Evolutionary conservation across 2,113 vertebrate genomes (phyloP), one percentile per base, ranked within the genome.

Genomic region (Strix uralensis): DNA sequence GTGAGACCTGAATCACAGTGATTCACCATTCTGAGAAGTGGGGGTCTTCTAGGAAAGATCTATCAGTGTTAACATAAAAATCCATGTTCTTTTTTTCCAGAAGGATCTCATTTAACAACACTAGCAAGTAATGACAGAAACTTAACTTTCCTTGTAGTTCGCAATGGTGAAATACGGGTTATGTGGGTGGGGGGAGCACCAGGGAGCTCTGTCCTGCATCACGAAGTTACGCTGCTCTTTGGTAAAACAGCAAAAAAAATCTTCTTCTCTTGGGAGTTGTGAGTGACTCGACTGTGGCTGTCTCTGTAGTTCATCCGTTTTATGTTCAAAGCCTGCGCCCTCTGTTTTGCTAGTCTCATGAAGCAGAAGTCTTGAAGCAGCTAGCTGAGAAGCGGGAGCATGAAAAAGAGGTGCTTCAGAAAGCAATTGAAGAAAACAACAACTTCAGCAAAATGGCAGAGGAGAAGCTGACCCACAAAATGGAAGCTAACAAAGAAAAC

Each of bases 401-500:
- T 1, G 99, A 99, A 96, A 99, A 99, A 70, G 99, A 99, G 88
- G 99, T 99, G 96, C 98, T 99, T 38, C 99, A 99, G 95, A 99
- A 99, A 96, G 99, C 99, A 10, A 98, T 99, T 13, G 99, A 99
- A 73, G 99, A 99, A 79, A 99, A 98, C 96, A 98, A 98, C 98
- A 99, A 99, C 96, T 99, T 99, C 93, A 99, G 99, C 96, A 99
- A 99, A 97, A 99, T 98, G 98, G 98, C 98, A 38, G 98, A 99
- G 85, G 99, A 99, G 97, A 99, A 99, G 77, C 97, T 99, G 93
- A 99, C 98, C 96, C 98, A 98, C 96, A 99, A 99, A 97, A 99
- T 99, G 99, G 99, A 99, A 98, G 98, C 98, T 15, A 99, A 98
- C 97, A 99, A 99, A 97, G 99, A 99, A 95, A 99, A 99, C 95